Percentiles rank a stretch among this genome's conserved stretches.
Evolutionary conservation across 1,140 invertebrate species (phyloP).

Genomic region (Euschistus heros): DNA sequence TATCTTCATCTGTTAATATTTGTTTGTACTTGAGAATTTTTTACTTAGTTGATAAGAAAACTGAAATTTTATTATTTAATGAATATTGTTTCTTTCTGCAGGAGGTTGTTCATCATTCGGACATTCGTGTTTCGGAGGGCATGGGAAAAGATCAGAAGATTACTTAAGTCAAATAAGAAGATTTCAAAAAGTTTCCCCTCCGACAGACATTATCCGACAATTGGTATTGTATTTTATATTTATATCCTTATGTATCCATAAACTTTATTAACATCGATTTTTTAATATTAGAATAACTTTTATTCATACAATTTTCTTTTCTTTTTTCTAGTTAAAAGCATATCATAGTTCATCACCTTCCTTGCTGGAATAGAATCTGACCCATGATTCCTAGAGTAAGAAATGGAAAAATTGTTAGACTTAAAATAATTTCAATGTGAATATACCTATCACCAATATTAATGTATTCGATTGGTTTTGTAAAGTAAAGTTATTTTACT

Average conservation of each 20-base stretch:
- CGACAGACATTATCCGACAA: constrained; percentile 19
- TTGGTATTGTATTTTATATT: constrained; percentile 4
- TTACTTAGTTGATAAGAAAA: too few relatives aligned
- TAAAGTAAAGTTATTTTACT: constrained; percentile 16
- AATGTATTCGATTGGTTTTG: constrained; percentile 10
- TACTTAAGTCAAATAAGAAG: not conserved
- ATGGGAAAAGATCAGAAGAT: constrained; percentile 48
- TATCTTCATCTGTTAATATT: too few relatives aligned
- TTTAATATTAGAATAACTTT: too few relatives aligned
- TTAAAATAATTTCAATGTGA: constrained; percentile 10
- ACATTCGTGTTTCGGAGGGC: constrained; percentile 53
- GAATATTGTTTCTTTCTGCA: constrained; percentile 33
- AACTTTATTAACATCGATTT: not conserved
- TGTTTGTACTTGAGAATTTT: too few relatives aligned
- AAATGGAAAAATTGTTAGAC: not conserved
- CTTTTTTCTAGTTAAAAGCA: constrained; percentile 12
- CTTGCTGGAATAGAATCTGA: constrained; percentile 15
- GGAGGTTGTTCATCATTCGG: constrained; percentile 51
- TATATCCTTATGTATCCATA: not conserved
- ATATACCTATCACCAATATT: not conserved
- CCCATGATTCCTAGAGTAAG: not conserved
- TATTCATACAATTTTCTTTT: not conserved
- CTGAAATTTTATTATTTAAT: too few relatives aligned
- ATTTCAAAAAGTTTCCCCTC: constrained; percentile 6
- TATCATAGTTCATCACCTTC: constrained; percentile 20